These are phyloP conservation scores for Chamaetylas fuelleborni DNA, from an alignment of 2,113 vertebrate genomes.

Conservation along the genomic window DNA sequence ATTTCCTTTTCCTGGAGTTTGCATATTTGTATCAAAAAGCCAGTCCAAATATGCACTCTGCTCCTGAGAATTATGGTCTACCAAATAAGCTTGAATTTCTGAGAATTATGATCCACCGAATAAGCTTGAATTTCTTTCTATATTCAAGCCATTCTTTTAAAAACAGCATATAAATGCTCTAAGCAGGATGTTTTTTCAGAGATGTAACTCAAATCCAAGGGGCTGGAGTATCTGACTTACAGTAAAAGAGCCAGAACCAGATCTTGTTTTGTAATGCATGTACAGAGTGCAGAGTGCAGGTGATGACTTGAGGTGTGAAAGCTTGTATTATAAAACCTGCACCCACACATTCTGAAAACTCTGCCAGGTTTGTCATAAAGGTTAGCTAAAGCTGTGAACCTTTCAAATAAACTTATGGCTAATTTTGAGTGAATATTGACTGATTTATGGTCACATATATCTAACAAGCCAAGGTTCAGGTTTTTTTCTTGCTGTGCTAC, in stretches of 20 bases:
- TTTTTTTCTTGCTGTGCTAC: neutral
- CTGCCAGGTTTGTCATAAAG: constrained; percentile 5
- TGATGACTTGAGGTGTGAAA: constrained; percentile 3
- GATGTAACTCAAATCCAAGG: neutral
- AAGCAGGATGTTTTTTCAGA: neutral
- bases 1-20: neutral
- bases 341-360: constrained; percentile 23
- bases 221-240: neutral
- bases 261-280: neutral
- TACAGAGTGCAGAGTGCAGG: neutral
- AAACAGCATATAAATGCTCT: neutral
- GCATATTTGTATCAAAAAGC: neutral
- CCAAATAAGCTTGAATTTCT: neutral
- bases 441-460: neutral
- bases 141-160: neutral
- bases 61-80: neutral
- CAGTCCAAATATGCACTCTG: neutral
- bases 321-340: neutral
- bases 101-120: neutral
- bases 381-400: neutral
- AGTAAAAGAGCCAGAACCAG: neutral
- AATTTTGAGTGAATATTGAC: constrained; percentile 21
- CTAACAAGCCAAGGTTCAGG: neutral
- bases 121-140: neutral
- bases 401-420: constrained; percentile 4